These are phyloP conservation scores for Pavo muticus DNA, from an alignment of 2,113 vertebrate genomes.

Conservation along the genomic window DNA sequence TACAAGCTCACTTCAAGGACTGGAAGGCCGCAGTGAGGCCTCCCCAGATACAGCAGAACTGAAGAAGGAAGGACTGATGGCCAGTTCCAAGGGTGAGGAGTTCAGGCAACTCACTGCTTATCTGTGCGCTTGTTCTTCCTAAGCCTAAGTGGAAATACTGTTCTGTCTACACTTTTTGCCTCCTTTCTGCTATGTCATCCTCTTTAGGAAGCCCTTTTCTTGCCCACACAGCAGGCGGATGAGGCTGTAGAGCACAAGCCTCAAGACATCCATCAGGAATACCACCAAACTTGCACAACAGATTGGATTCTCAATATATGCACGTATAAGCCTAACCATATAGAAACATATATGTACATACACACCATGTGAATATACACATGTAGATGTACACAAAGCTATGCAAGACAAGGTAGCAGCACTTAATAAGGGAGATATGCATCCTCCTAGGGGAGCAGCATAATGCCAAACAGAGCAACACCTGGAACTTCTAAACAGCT, in stretches of 20 bases:
- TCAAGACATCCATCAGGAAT: rapidly evolving
- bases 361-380: background rate
- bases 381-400: background rate
- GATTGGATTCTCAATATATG: too few species aligned
- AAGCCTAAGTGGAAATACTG: rapidly evolving
- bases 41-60: rapidly evolving
- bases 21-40: too few species aligned
- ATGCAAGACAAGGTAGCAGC: too few species aligned
- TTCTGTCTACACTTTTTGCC: background rate
- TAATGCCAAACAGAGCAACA: background rate
- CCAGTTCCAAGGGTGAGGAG: background rate
- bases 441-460: background rate
- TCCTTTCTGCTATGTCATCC: background rate
- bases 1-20: too few species aligned
- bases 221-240: background rate
- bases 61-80: rapidly evolving
- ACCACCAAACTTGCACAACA: background rate
- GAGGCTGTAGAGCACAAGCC: background rate
- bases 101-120: rapidly evolving
- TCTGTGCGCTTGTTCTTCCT: rapidly evolving
- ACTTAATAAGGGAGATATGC: rapidly evolving
- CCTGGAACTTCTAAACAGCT: background rate
- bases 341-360: background rate
- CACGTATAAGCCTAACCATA: rapidly evolving
- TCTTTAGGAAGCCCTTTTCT: background rate